These are phyloP conservation scores for Dasypus novemcinctus DNA, from an alignment of 2,113 vertebrate genomes.

Conservation along the genomic window DNA sequence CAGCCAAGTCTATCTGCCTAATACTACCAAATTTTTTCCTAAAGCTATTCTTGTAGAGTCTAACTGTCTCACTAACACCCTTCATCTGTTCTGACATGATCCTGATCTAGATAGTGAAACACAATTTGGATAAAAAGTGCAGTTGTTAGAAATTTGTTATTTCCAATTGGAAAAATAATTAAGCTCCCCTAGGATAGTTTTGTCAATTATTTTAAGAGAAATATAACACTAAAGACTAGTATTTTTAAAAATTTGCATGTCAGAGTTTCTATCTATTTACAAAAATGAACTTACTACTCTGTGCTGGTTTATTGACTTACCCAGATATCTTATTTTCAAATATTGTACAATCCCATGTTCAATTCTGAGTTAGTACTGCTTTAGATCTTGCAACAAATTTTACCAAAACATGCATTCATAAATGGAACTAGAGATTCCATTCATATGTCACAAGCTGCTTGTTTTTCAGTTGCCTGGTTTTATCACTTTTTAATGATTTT, in stretches of 20 bases:
- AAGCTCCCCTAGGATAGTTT: neutral
- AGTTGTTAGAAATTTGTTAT: neutral
- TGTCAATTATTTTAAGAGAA: neutral
- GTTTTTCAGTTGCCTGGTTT: slow-evolving; percentile 62
- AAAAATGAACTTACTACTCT: neutral
- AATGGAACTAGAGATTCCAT: neutral
- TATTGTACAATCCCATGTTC: neutral
- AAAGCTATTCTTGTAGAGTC: neutral
- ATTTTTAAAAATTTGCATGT: neutral
- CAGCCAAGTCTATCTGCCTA: neutral
- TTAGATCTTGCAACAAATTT: neutral
- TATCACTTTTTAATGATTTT: slow-evolving; percentile 70
- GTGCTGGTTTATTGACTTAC: slow-evolving; percentile 20
- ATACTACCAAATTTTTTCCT: neutral
- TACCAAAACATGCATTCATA: slow-evolving; percentile 1
- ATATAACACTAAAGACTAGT: neutral
- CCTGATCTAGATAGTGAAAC: neutral
- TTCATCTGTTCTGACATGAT: neutral
- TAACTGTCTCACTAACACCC: neutral
- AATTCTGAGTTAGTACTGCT: neutral
- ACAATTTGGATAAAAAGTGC: neutral
- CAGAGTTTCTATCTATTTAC: neutral
- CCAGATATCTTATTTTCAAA: neutral
- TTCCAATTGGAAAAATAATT: slow-evolving; percentile 18
- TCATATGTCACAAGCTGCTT: slow-evolving; percentile 30